Evolutionary conservation across 2,888 invertebrate genomes (phyloP).

Genomic region (Dascillus cervinus): DNA sequence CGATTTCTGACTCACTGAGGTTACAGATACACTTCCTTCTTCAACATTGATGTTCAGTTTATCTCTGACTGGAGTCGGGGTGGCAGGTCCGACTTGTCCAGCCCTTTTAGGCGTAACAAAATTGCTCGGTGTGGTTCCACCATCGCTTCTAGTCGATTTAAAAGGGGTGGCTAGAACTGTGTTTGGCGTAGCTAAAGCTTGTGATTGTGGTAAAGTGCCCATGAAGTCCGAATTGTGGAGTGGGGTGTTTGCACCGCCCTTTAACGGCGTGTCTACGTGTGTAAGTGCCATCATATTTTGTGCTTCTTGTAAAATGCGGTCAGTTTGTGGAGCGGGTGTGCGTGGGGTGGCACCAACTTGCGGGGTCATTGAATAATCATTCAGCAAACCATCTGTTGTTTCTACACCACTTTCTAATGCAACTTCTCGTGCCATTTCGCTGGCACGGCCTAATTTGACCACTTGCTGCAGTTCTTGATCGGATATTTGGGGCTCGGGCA

Average conservation of each 20-base stretch:
- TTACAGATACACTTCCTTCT: slow-evolving; percentile 63
- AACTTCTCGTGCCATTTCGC: slow-evolving; percentile 84
- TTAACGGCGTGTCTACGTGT: slow-evolving; percentile 95
- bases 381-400: slow-evolving; percentile 78
- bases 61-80: slow-evolving; percentile 78
- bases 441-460: slow-evolving; percentile 84
- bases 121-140: slow-evolving; percentile 53
- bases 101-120: slow-evolving; percentile 51
- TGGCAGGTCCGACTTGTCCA: slow-evolving; percentile 46
- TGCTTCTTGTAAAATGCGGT: slow-evolving; percentile 86
- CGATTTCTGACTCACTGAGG: slow-evolving; percentile 65
- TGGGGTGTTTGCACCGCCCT: slow-evolving; percentile 93
- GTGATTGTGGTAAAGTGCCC: slow-evolving; percentile 68
- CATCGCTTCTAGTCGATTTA: slow-evolving; percentile 60
- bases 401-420: slow-evolving; percentile 70
- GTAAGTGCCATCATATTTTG: slow-evolving; percentile 98
- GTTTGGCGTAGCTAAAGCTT: slow-evolving; percentile 75
- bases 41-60: slow-evolving; percentile 93
- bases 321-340: slow-evolving; percentile 78
- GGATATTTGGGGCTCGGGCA: slow-evolving; percentile 95
- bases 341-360: slow-evolving; percentile 66
- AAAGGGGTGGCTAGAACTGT: slow-evolving; percentile 86
- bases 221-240: slow-evolving; percentile 84
- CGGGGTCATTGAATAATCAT: slow-evolving; percentile 81
- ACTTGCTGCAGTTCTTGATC: slow-evolving; percentile 89